Evolutionary conservation across 2,797 vertebrate genomes (phyloP).

Genomic region (Rallus crepitans): DNA sequence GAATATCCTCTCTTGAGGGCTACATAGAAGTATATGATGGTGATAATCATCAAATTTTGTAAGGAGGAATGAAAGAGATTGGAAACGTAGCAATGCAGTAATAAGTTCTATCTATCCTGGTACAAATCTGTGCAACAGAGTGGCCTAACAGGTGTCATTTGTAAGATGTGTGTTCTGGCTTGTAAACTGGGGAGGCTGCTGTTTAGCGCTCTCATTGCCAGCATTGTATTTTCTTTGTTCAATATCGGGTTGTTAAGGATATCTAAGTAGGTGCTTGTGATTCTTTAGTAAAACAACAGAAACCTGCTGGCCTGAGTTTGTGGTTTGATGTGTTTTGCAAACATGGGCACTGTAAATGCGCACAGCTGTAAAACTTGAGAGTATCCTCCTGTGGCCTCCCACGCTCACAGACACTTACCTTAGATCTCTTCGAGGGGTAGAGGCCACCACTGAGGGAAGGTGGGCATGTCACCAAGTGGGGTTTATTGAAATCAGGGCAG

Average conservation of each 20-base stretch:
- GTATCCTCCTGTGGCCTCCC: slow-evolving; percentile 49
- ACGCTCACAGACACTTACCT: not conserved
- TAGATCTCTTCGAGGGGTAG: slow-evolving; percentile 16
- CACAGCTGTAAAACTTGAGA: slow-evolving; percentile 61
- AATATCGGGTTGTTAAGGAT: not conserved
- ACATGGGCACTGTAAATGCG: slow-evolving; percentile 53
- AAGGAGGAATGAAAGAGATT: not conserved
- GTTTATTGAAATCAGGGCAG: slow-evolving; percentile 27
- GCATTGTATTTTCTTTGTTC: slow-evolving; percentile 43
- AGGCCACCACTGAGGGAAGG: not conserved
- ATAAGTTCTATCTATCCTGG: not conserved
- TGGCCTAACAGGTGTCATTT: not conserved
- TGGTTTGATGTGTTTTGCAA: slow-evolving; percentile 67
- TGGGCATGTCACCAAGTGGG: not conserved
- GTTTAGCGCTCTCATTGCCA: not conserved
- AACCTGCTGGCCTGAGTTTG: not conserved
- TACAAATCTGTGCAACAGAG: not conserved
- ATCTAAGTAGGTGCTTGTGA: slow-evolving; percentile 53
- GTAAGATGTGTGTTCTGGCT: slow-evolving; percentile 5
- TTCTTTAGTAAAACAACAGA: slow-evolving; percentile 49
- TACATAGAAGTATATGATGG: not conserved
- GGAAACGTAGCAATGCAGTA: not conserved
- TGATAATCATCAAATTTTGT: not conserved
- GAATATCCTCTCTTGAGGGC: not conserved
- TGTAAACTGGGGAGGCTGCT: slow-evolving; percentile 18